Evolutionary conservation across 2,888 invertebrate genomes (phyloP).

Genomic region (Xanthia icteritia): DNA sequence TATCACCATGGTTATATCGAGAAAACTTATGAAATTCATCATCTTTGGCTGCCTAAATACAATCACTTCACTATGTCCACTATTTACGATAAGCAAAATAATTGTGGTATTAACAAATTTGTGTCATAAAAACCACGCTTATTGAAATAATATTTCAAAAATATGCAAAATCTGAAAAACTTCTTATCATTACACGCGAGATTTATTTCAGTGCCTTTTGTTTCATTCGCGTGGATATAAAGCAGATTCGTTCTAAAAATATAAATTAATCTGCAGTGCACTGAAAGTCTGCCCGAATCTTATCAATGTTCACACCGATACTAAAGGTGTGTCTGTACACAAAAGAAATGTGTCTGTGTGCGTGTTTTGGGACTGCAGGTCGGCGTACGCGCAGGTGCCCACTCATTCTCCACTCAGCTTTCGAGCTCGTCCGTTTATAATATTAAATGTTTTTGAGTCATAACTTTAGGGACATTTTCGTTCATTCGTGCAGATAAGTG

Average conservation of each 20-base stretch:
- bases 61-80: neutral
- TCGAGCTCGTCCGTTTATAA: slow-evolving; percentile 40
- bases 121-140: neutral
- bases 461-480: slow-evolving; percentile 32
- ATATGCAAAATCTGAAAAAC: neutral
- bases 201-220: slow-evolving; percentile 23
- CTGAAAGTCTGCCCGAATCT: slow-evolving; percentile 39
- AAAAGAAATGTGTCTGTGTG: slow-evolving; percentile 43
- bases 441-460: slow-evolving; percentile 21
- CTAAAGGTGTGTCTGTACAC: slow-evolving; percentile 14
- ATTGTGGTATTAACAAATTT: neutral
- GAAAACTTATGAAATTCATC: neutral
- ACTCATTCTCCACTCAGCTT: slow-evolving; percentile 57
- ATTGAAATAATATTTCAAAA: neutral
- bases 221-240: slow-evolving; percentile 22
- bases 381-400: slow-evolving; percentile 62
- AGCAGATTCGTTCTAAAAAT: slow-evolving; percentile 55
- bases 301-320: slow-evolving; percentile 49
- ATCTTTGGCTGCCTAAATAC: neutral
- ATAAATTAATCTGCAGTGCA: slow-evolving; percentile 41
- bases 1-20: neutral
- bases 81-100: neutral
- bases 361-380: slow-evolving; percentile 57
- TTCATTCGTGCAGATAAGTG: slow-evolving; percentile 9
- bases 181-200: slow-evolving; percentile 16